Percentiles rank a stretch among this genome's conserved stretches.
phyloP scores from a whole-genome alignment of 2,888 invertebrate genomes.

The Zeuzera pyrina region DNA sequence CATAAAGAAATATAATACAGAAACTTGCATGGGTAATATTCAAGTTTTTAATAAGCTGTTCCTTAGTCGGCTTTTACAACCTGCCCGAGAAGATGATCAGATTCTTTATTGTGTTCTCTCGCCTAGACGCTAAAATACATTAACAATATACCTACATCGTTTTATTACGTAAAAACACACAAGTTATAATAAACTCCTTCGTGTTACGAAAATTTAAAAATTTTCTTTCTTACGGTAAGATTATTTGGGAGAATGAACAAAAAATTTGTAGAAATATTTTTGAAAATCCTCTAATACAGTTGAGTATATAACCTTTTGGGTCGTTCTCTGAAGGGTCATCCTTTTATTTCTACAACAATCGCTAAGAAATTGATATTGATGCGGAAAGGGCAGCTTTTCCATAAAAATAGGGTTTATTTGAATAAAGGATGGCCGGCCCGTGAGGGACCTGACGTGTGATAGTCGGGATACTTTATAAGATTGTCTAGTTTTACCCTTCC shows the following conservation, averaged over 20 bases:
- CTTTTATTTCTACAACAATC: conserved; percentile 73
- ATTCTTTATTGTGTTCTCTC: too few species aligned
- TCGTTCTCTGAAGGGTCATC: conserved; percentile 67
- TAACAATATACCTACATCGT: too few species aligned
- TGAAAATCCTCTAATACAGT: conserved; percentile 63
- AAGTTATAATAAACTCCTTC: too few species aligned
- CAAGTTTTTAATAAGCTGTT: too few species aligned
- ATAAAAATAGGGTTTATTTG: conserved; percentile 74
- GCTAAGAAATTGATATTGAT: conserved; percentile 73
- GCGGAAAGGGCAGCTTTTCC: conserved; percentile 71
- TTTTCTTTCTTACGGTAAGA: conserved; percentile 6
- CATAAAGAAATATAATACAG: too few species aligned
- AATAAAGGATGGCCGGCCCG: conserved; percentile 67
- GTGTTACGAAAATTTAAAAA: conserved; percentile 19
- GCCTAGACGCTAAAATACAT: too few species aligned
- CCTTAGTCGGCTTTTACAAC: too few species aligned
- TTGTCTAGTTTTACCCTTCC: conserved; percentile 39
- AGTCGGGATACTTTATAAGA: conserved; percentile 57
- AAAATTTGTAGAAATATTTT: conserved; percentile 20
- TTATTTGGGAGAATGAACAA: conserved; percentile 22
- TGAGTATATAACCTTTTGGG: conserved; percentile 51
- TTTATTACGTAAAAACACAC: too few species aligned
- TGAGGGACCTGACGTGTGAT: conserved; percentile 49
- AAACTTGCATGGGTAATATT: too few species aligned
- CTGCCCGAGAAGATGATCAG: too few species aligned